These are phyloP conservation scores for Lepilemur septentrionalis DNA, from an alignment of 2,797 vertebrate species.

Conservation along the genomic window DNA sequence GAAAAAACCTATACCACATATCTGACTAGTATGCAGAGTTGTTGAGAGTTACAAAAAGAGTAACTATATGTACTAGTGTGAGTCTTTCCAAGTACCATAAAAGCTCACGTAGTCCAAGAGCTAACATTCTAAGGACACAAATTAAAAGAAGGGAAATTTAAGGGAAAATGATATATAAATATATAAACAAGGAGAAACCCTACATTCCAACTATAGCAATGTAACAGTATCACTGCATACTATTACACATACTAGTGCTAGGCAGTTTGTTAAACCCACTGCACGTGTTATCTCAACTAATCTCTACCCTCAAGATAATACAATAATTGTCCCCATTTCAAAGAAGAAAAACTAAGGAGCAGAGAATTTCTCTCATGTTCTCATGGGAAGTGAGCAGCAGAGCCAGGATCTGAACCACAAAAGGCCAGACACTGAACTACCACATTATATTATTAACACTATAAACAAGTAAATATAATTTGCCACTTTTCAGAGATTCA, in stretches of 20 bases:
- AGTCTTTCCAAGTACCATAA: not conserved
- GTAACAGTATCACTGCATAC: not conserved
- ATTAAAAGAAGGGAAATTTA: constrained; percentile 7
- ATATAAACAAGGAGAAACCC: not conserved
- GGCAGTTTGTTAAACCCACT: not conserved
- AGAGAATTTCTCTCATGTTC: not conserved
- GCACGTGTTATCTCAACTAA: not conserved
- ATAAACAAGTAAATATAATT: not conserved
- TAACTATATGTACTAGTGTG: not conserved
- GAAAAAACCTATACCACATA: not conserved
- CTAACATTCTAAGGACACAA: not conserved
- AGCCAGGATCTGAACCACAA: not conserved
- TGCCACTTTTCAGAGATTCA: not conserved
- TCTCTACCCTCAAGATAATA: not conserved
- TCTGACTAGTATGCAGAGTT: not conserved
- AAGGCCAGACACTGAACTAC: not conserved
- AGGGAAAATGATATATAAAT: not conserved
- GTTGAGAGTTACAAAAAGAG: not conserved
- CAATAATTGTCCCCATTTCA: constrained; percentile 2
- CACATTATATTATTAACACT: not conserved
- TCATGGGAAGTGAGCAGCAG: not conserved
- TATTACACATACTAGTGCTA: not conserved
- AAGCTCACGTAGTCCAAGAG: not conserved
- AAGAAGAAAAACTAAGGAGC: not conserved
- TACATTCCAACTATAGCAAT: not conserved